phyloP scores from a whole-genome alignment of 2,888 invertebrate genomes.

The Drosophila neutralis region DNA sequence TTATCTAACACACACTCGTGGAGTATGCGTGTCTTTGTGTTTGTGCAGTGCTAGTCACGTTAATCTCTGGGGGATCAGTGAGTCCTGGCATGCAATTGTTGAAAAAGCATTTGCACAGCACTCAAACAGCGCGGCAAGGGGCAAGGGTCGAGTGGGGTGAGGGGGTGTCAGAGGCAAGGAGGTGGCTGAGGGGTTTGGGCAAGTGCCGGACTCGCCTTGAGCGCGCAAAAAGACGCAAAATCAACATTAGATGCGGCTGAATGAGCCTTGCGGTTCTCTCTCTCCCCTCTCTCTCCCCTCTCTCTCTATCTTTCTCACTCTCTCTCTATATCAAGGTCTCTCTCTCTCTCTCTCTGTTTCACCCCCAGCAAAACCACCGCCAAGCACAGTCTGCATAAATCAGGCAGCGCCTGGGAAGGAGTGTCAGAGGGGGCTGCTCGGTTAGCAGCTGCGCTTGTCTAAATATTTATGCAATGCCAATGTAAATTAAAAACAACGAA shows the following conservation, averaged over 20 bases:
- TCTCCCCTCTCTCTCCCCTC: neutral
- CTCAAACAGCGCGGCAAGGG: slow-evolving; percentile 42
- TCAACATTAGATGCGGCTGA: slow-evolving; percentile 68
- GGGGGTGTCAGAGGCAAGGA: neutral
- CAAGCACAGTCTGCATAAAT: slow-evolving; percentile 61
- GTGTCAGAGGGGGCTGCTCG: neutral
- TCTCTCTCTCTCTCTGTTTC: neutral
- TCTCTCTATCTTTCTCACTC: neutral
- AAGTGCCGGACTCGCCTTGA: slow-evolving; percentile 36
- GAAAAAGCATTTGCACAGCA: slow-evolving; percentile 76
- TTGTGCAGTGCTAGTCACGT: slow-evolving; percentile 68
- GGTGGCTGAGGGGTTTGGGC: neutral
- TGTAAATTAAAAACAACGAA: slow-evolving; percentile 74
- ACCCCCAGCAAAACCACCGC: neutral
- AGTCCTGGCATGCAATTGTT: slow-evolving; percentile 73
- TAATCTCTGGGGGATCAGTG: slow-evolving; percentile 79
- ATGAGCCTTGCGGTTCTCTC: neutral
- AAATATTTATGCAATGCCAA: slow-evolving; percentile 79
- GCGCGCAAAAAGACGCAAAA: slow-evolving; percentile 71
- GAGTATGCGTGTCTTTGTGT: slow-evolving; percentile 2
- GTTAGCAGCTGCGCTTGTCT: slow-evolving; percentile 58
- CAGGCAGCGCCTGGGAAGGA: slow-evolving; percentile 27
- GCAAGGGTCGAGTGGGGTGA: neutral
- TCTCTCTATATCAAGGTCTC: neutral
- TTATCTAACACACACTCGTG: slow-evolving; percentile 70